Percentiles rank a stretch among this genome's conserved stretches.
Conservation (phyloP, 2,113 vertebrate genomes). For the Hydropotes inermis region DNA sequence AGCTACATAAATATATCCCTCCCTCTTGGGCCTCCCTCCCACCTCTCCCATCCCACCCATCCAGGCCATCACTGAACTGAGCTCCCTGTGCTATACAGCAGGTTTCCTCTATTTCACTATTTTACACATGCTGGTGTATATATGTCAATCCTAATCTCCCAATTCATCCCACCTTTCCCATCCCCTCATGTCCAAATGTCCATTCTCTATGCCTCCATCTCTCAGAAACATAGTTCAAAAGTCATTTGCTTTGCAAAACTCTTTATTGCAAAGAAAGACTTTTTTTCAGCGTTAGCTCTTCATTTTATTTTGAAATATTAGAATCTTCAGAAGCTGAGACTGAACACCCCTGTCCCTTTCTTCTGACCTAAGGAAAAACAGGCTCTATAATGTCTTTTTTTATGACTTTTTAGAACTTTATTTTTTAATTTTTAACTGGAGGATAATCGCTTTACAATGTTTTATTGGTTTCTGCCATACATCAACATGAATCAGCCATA, state of each 20-base stretch:
- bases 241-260: background rate
- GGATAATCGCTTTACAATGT: background rate
- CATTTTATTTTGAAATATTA: background rate
- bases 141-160: background rate
- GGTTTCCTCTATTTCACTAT: background rate
- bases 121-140: background rate
- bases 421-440: background rate
- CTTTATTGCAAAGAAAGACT: background rate
- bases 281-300: background rate
- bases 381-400: background rate
- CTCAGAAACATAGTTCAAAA: background rate
- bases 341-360: background rate
- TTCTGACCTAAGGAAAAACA: background rate
- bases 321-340: background rate
- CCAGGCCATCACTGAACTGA: background rate
- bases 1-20: background rate
- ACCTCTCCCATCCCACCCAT: background rate
- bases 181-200: background rate
- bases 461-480: background rate
- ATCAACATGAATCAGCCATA: background rate
- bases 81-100: background rate
- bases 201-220: background rate
- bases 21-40: background rate
- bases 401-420: background rate
- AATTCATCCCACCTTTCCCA: background rate